These are phyloP conservation scores for Cyanoliseus patagonus DNA, from an alignment of 2,113 vertebrate species.

Conservation along the genomic window DNA sequence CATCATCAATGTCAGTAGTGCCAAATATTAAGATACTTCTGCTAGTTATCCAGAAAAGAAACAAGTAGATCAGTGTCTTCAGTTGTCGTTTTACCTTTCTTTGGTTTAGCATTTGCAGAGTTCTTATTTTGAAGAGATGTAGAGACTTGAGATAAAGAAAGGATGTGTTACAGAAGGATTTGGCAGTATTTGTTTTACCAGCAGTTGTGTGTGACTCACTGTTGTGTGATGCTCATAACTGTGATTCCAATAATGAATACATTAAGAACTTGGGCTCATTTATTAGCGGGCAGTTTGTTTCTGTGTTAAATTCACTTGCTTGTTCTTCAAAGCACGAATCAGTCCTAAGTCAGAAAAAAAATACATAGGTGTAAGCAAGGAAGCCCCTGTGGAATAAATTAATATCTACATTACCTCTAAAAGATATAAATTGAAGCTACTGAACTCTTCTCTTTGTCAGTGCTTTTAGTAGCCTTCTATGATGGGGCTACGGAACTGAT, in stretches of 20 bases:
- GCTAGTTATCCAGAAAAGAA: background rate
- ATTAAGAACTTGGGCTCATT: background rate
- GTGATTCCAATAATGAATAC: constrained; percentile 7
- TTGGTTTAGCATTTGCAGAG: background rate
- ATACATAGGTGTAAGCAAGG: background rate
- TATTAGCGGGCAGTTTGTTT: background rate
- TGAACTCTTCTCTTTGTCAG: background rate
- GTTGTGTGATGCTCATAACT: background rate
- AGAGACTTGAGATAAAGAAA: background rate
- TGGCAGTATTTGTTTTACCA: constrained; percentile 36
- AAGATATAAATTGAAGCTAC: background rate
- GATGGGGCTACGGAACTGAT: too few relatives aligned
- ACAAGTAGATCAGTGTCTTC: background rate
- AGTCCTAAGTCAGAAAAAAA: background rate
- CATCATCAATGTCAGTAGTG: background rate
- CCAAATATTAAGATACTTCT: background rate
- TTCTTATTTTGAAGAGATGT: background rate
- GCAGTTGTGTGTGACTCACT: constrained; percentile 32
- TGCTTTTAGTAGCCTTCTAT: too few relatives aligned
- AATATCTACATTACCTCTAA: background rate
- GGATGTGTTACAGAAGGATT: background rate
- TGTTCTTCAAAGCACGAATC: background rate
- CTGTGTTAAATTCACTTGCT: background rate
- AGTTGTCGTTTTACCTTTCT: background rate
- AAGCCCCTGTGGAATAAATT: background rate